phyloP scores from a whole-genome alignment of 2,888 invertebrate species.

The Xestia xanthographa region DNA sequence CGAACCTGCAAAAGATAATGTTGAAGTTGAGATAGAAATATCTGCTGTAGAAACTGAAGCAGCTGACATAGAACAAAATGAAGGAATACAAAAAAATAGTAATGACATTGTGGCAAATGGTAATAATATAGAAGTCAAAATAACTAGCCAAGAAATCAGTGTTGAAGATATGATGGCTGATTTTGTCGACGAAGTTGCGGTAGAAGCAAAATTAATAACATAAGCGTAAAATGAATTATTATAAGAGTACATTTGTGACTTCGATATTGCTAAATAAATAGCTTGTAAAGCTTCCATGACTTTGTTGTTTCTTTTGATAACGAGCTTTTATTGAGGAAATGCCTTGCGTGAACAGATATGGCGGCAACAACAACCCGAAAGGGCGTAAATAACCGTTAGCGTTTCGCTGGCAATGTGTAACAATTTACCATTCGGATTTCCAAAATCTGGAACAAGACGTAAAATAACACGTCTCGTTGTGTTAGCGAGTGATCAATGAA shows the following conservation, averaged over 20 bases:
- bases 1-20: slow-evolving; percentile 64
- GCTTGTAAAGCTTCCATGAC: slow-evolving; percentile 41
- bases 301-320: slow-evolving; percentile 22
- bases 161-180: slow-evolving; percentile 88
- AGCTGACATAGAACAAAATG: slow-evolving; percentile 21
- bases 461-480: background rate
- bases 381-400: background rate
- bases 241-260: slow-evolving; percentile 33
- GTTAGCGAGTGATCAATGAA: background rate
- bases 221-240: slow-evolving; percentile 47
- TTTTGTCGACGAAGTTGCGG: slow-evolving; percentile 87
- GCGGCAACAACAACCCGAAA: background rate
- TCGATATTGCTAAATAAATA: slow-evolving; percentile 23
- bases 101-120: slow-evolving; percentile 48
- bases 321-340: background rate
- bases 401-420: background rate
- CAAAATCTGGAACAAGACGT: background rate
- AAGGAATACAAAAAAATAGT: slow-evolving; percentile 59
- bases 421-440: background rate
- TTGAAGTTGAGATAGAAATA: slow-evolving; percentile 32
- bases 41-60: slow-evolving; percentile 19
- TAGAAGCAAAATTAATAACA: slow-evolving; percentile 66
- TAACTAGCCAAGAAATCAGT: slow-evolving; percentile 66
- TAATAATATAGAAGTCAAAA: slow-evolving; percentile 61
- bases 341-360: background rate